Base-by-base conservation (phyloP, 2,113 vertebrate species). In the Egretta garzetta region DNA sequence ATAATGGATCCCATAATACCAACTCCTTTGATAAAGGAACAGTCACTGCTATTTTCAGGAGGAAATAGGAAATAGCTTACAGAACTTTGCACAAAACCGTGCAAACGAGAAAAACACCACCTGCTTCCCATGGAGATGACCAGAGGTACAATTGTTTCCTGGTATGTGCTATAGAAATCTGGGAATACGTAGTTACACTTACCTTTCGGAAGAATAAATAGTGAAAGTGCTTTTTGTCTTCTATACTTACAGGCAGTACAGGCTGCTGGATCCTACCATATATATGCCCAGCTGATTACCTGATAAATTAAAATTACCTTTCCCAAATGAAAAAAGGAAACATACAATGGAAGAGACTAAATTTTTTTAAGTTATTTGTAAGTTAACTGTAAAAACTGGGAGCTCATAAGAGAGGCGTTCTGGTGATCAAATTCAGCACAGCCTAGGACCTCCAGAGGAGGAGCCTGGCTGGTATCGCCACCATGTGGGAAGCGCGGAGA, bases 1-100 rank as follows among this genome's bases (percentile, higher is more conserved):
- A 15, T 4, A 91, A 0, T 52, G 88, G 88, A 18, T 33, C 20
- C 52, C 13, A 5, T 35, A 88, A 76, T n/a, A 74, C 14, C 28
- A 86, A 10, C 9, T 68, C 33, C 24, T 64, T 47, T 1, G 3
- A 67, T 59, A 72, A 85, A 43, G 30, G 37, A 82, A 60, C 2
- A 18, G 19, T 41, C 37, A 50, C 32, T 56, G 43, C 47, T 35
- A 7, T 94, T 96, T 84, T 81, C 60, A 53, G 49, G 16, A 90
- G 90, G 88, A 97, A 97, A 93, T 22, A 95, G 89, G 89, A 96
- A 96, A 93, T 74, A 55, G 60, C 53, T 87, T 58, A 55, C 12
- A 64, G 37, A 96, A 64, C 30, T 91, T 74, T 60, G 37, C 33
- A 81, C 19, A 63, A 58, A 94, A 68, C 20, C 41, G n/a, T 75